These are phyloP conservation scores for Hapalemur alaotrensis DNA, from an alignment of 2,797 vertebrate species.

Conservation along the genomic window DNA sequence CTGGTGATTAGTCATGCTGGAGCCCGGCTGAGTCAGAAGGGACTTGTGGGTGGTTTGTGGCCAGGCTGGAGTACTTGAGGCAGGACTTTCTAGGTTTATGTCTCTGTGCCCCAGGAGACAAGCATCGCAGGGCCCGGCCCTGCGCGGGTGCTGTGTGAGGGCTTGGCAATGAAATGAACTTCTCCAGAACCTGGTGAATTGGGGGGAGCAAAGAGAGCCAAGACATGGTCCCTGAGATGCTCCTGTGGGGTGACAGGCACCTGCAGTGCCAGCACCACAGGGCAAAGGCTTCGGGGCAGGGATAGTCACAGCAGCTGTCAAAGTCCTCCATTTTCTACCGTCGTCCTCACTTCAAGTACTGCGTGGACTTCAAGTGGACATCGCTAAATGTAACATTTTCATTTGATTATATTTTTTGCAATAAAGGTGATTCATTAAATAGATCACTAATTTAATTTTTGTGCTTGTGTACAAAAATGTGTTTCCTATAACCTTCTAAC, in stretches of 20 bases:
- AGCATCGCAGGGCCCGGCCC: background rate
- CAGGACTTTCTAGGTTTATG: conserved; percentile 74
- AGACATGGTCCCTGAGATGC: background rate
- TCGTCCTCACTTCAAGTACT: too few relatives aligned
- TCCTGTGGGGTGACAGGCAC: background rate
- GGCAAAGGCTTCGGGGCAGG: background rate
- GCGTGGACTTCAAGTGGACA: background rate
- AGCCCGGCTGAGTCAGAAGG: conserved; percentile 73
- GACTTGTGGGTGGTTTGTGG: conserved; percentile 75
- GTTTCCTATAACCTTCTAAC: conserved; percentile 12
- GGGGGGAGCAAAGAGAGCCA: background rate
- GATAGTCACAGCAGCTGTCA: background rate
- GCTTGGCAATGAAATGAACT: background rate
- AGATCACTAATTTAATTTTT: background rate
- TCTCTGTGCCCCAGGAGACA: conserved; percentile 9
- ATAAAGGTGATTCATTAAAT: conserved; percentile 17
- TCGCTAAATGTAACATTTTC: background rate
- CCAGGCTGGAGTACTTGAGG: conserved; percentile 58
- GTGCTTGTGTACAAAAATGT: background rate
- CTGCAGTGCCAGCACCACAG: rapidly evolving
- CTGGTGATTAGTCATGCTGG: conserved; percentile 67
- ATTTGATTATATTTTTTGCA: background rate
- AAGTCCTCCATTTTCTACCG: background rate
- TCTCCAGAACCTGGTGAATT: background rate
- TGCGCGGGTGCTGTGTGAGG: background rate